A percentile compares a stretch with the other conserved stretches of the same genome.
These are phyloP conservation scores for Arenaria interpres DNA, from an alignment of 2,113 vertebrate genomes.

Conservation along the genomic window DNA sequence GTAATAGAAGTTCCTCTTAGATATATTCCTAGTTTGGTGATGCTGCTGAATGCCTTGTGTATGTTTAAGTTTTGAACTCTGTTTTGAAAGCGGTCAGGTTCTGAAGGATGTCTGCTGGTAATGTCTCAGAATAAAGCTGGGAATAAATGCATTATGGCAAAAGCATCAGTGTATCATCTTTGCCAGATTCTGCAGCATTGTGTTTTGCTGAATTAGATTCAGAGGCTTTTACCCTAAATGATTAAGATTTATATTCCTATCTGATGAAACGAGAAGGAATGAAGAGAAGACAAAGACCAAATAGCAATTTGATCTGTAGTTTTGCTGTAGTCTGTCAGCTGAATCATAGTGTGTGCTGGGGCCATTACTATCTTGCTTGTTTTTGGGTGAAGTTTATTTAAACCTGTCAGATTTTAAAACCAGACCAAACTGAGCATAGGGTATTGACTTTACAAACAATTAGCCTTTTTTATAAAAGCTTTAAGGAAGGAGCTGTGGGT, in stretches of 20 bases:
- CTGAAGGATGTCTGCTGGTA: not conserved
- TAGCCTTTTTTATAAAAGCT: not conserved
- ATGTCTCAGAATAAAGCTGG: not conserved
- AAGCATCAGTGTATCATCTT: not conserved
- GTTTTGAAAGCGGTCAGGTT: not conserved
- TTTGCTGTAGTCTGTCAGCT: not conserved
- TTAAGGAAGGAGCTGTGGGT: not conserved
- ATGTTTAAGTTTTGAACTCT: not conserved
- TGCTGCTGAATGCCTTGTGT: not conserved
- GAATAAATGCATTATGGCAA: not conserved
- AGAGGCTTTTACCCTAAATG: not conserved
- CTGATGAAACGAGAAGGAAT: not conserved
- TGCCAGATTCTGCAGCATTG: not conserved
- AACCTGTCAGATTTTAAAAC: not conserved
- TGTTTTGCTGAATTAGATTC: not conserved
- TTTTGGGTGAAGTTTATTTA: not conserved
- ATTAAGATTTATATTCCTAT: not conserved
- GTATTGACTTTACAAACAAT: not conserved
- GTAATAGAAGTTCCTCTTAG: not conserved
- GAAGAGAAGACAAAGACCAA: not conserved
- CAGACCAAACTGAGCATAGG: not conserved
- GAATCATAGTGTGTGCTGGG: not conserved
- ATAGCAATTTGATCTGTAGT: not conserved
- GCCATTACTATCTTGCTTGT: not conserved
- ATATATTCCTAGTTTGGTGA: not conserved